Evolutionary conservation across 2,888 invertebrate species (phyloP), one percentile per base, ranked within the genome.

Genomic region (Ommatoiulus sabulosus): DNA sequence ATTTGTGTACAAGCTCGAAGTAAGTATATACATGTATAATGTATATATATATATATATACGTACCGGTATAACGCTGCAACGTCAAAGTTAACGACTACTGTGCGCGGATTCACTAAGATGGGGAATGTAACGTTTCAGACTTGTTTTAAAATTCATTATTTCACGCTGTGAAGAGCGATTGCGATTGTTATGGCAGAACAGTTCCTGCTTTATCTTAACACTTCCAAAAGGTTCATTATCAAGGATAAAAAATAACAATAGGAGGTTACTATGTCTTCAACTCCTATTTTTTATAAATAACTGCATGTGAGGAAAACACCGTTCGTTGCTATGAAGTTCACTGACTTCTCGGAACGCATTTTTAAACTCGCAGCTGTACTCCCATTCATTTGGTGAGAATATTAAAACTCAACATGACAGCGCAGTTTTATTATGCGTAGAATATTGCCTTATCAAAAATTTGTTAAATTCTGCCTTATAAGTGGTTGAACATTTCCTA

Each of bases 191-290:
- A 24, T 72, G 72, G 72, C 24, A 72, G 24, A 72, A 72, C 72
- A 24, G 72, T 80, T 80, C 35, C 80, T 80, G 35, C 15, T 35
- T 35, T 15, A 35, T 8, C 15, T 72, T 72, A 15, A 80, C 35
- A 80, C 4, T 35, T 80, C 15, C 24, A 15, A 80, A 80, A 80
- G 35, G 24, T 80, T 80, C 80, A 80, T 80, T 43, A 80, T 80
- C 80, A 80, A 80, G 80, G 35, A 24, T 35, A 24, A 72, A 52
- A 52, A 72, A 72, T 35, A 80, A 80, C 80, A 80, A 80, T 80
- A 80, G 35, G 7, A 35, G 80, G 80, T 80, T 80, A 43, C 80
- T 80, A 80, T 80, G 35, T 35, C 15, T 80, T 80, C 35, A 2
- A 12, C 15, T 80, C 35, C 15, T 12, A 12, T 24, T 80, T 80